A percentile compares a stretch with the other conserved stretches of the same genome.
Conservation (phyloP, 2,113 vertebrate species). For the Zapus hudsonius region DNA sequence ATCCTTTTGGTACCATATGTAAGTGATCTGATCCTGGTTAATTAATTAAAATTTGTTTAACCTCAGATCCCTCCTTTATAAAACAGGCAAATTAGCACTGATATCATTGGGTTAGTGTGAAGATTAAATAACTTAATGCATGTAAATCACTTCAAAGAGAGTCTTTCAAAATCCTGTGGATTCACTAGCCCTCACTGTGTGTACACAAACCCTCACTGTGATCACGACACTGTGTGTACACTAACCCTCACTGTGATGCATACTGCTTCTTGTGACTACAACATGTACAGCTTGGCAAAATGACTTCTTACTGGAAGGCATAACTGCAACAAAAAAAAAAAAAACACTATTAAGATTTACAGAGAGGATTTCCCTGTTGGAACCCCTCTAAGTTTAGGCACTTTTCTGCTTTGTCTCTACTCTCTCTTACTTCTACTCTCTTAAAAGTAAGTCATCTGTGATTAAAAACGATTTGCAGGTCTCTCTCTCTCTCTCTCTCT, state of each 20-base stretch:
- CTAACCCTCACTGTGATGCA: too few species aligned
- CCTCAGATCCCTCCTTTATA: not conserved
- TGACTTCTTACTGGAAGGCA: not conserved
- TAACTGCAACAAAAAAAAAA: not conserved
- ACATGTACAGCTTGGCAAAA: not conserved
- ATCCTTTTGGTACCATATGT: not conserved
- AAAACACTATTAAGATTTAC: not conserved
- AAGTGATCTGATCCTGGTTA: not conserved
- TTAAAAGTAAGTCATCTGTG: too few species aligned
- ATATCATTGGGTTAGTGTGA: not conserved
- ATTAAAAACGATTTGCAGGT: too few species aligned
- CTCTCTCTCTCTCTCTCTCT: too few species aligned
- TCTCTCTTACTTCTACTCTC: too few species aligned
- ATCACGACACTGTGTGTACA: not conserved
- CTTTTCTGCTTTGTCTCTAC: too few species aligned
- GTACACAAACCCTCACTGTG: not conserved
- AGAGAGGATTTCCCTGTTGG: not conserved
- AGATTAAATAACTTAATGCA: constrained; percentile 8
- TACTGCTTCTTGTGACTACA: not conserved
- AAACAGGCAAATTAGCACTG: not conserved
- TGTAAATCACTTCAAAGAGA: not conserved
- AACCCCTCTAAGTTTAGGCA: not conserved
- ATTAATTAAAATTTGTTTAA: not conserved
- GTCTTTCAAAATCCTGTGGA: not conserved
- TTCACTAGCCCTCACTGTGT: too few species aligned